Evolutionary conservation across 2,797 vertebrate genomes (phyloP).

Genomic region (Xenentodon cancila): DNA sequence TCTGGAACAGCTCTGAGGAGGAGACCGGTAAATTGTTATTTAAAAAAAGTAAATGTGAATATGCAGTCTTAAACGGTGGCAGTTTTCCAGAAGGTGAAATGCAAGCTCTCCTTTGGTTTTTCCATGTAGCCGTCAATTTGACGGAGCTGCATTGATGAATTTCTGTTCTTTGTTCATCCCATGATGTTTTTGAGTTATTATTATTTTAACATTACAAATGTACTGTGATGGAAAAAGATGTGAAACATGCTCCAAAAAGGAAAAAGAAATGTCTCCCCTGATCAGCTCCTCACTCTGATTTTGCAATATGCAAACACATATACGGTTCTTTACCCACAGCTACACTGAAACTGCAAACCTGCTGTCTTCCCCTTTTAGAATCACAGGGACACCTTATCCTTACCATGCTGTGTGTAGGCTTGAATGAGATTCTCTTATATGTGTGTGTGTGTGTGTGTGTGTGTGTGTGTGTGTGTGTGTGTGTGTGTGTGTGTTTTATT

Average conservation of each 20-base stretch:
- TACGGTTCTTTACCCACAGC: constrained; percentile 14
- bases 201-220: too few species aligned
- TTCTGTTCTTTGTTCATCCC: not conserved
- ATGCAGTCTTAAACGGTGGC: too few species aligned
- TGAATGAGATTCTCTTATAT: constrained; percentile 61
- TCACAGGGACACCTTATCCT: not conserved
- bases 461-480: too few species aligned
- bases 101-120: too few species aligned
- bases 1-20: too few species aligned
- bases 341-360: constrained; percentile 2
- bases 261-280: not conserved
- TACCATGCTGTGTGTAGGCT: constrained; percentile 6
- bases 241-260: not conserved
- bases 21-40: too few species aligned
- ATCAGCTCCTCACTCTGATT: not conserved
- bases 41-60: too few species aligned
- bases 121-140: too few species aligned
- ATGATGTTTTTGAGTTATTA: not conserved
- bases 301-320: constrained; percentile 9
- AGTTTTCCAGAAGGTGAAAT: too few species aligned
- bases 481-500: too few species aligned
- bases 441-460: too few species aligned
- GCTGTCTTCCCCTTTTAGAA: too few species aligned
- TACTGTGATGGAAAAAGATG: not conserved
- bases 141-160: not conserved